Percentiles rank a stretch among this genome's conserved stretches.
Evolutionary conservation across 2,888 invertebrate genomes (phyloP).

Genomic region (Microplitis deprimator): DNA sequence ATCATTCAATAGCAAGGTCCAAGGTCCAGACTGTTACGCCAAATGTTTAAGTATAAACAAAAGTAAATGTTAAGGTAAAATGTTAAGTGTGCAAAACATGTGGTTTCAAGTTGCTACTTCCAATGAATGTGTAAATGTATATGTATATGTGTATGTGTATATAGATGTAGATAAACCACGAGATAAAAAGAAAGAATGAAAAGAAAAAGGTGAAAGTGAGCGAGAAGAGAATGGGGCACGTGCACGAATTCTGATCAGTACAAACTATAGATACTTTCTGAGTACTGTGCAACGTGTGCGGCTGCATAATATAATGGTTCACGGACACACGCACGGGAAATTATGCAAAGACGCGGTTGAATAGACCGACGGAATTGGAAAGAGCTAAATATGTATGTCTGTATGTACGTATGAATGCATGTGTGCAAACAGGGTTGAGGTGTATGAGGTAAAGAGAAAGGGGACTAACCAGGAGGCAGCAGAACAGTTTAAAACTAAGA

Average conservation of each 20-base stretch:
- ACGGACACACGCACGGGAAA: conserved; percentile 25
- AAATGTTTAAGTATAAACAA: neutral
- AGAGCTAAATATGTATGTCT: conserved; percentile 15
- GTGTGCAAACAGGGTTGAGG: conserved; percentile 1
- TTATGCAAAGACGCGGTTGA: conserved; percentile 27
- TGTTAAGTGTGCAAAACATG: neutral
- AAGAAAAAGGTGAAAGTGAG: conserved; percentile 1
- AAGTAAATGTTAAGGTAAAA: neutral
- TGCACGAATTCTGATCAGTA: conserved; percentile 26
- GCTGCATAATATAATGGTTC: conserved; percentile 16
- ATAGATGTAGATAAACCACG: conserved; percentile 19
- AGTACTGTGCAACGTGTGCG: neutral
- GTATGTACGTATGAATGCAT: neutral
- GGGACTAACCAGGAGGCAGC: neutral
- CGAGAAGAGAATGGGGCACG: conserved; percentile 24
- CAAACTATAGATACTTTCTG: neutral
- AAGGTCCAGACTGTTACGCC: neutral
- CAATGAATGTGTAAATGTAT: neutral
- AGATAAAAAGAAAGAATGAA: conserved; percentile 9
- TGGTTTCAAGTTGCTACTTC: neutral
- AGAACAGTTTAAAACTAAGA: neutral
- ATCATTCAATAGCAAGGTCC: neutral
- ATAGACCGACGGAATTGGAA: conserved; percentile 25
- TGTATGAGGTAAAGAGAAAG: conserved; percentile 11
- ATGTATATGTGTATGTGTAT: neutral